Conservation (phyloP, 2,888 invertebrate species). For the Tetragonisca angustula region DNA sequence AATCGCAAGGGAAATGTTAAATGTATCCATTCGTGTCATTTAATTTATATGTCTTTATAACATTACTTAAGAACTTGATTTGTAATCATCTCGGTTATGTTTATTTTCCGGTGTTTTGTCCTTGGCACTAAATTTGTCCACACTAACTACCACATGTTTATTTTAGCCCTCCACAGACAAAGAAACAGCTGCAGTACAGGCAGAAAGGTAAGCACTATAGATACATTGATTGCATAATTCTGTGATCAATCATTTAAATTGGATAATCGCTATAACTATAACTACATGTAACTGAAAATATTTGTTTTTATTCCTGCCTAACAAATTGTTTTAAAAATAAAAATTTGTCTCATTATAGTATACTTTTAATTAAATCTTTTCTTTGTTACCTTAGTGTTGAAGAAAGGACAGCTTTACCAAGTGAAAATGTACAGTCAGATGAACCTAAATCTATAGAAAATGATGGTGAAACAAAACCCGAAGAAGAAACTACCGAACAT, state of each 20-base stretch:
- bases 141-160: slow-evolving; percentile 56
- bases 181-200: slow-evolving; percentile 73
- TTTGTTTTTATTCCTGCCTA: not conserved
- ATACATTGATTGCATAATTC: slow-evolving; percentile 50
- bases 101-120: slow-evolving; percentile 38
- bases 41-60: not conserved
- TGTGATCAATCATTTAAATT: slow-evolving; percentile 43
- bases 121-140: slow-evolving; percentile 64
- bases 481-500: slow-evolving; percentile 79
- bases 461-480: slow-evolving; percentile 77
- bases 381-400: slow-evolving; percentile 70
- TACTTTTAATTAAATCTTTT: slow-evolving; percentile 7
- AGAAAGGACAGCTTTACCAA: slow-evolving; percentile 74
- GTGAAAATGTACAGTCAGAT: slow-evolving; percentile 70
- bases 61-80: not conserved
- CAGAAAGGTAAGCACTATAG: slow-evolving; percentile 75
- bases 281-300: not conserved
- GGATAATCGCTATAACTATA: slow-evolving; percentile 25
- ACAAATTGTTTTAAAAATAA: slow-evolving; percentile 36
- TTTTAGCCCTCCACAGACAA: slow-evolving; percentile 82
- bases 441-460: slow-evolving; percentile 73
- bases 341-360: not conserved
- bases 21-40: slow-evolving; percentile 1
- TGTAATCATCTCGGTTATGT: slow-evolving; percentile 22
- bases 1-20: slow-evolving; percentile 1